These are phyloP conservation scores for Nephrotoma flavescens DNA, from an alignment of 2,888 invertebrate species.

Conservation along the genomic window DNA sequence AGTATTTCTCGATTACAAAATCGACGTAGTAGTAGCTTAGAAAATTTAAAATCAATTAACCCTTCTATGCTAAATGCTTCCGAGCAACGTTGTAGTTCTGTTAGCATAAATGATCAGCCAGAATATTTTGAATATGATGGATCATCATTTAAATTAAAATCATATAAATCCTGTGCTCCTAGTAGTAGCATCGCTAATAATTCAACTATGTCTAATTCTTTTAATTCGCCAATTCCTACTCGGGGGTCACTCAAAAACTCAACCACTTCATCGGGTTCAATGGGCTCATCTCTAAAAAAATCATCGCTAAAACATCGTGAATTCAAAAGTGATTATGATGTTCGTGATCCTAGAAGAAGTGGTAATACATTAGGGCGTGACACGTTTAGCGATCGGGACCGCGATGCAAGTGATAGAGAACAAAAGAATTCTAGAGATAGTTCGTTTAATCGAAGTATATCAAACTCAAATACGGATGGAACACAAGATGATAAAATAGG, in stretches of 20 bases:
- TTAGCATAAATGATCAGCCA: slow-evolving; percentile 38
- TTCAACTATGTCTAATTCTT: slow-evolving; percentile 39
- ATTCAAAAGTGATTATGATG: slow-evolving; percentile 44
- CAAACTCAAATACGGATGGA: slow-evolving; percentile 68
- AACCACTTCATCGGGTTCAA: slow-evolving; percentile 21
- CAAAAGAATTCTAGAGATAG: slow-evolving; percentile 19
- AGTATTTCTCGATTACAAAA: neutral
- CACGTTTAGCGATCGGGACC: slow-evolving; percentile 14
- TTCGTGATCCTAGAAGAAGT: slow-evolving; percentile 16
- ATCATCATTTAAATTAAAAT: slow-evolving; percentile 1
- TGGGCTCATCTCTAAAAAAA: slow-evolving; percentile 25
- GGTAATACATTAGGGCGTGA: slow-evolving; percentile 4
- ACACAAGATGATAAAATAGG: slow-evolving; percentile 74
- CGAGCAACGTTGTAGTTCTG: slow-evolving; percentile 28
- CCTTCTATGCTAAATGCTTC: neutral
- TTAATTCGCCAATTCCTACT: slow-evolving; percentile 36
- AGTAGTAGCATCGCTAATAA: slow-evolving; percentile 43
- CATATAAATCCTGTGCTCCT: slow-evolving; percentile 28
- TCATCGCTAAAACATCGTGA: slow-evolving; percentile 18
- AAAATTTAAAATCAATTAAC: slow-evolving; percentile 2
- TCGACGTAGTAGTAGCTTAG: slow-evolving; percentile 11
- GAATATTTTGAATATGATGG: slow-evolving; percentile 37
- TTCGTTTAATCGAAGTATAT: slow-evolving; percentile 62
- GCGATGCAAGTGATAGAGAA: slow-evolving; percentile 13
- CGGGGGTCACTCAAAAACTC: slow-evolving; percentile 26